A percentile compares a stretch with the other conserved stretches of the same genome.
phyloP scores from a whole-genome alignment of 2,113 vertebrate genomes.

The pig (Sus scrofa) region T2T-Sscrofa CM000816.6:56513001-56513500 shows the following conservation, averaged over 20 bases:
- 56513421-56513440: constrained; percentile 76
- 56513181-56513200: neutral
- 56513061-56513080: neutral
- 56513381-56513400: constrained; percentile 80
- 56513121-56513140: constrained; percentile 8
- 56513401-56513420: constrained; percentile 84
- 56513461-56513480: constrained; percentile 55
- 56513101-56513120: neutral
- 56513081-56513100: constrained; percentile 18
- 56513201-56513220: neutral
- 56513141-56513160: constrained; percentile 2
- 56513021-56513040: neutral
- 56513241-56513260: constrained; percentile 43
- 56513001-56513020: constrained; percentile 22
- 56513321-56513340: constrained; percentile 68
- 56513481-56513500: constrained; percentile 75
- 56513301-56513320: constrained; percentile 59
- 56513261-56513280: neutral
- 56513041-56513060: neutral
- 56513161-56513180: neutral
- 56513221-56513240: constrained; percentile 14
- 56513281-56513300: constrained; percentile 45
- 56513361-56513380: constrained; percentile 81
- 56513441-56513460: constrained; percentile 68
- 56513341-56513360: constrained; percentile 72